Percentiles rank a stretch among this genome's conserved stretches.
Conservation (phyloP, 2,888 invertebrate species). For the Sceliomorpha sp. region DNA sequence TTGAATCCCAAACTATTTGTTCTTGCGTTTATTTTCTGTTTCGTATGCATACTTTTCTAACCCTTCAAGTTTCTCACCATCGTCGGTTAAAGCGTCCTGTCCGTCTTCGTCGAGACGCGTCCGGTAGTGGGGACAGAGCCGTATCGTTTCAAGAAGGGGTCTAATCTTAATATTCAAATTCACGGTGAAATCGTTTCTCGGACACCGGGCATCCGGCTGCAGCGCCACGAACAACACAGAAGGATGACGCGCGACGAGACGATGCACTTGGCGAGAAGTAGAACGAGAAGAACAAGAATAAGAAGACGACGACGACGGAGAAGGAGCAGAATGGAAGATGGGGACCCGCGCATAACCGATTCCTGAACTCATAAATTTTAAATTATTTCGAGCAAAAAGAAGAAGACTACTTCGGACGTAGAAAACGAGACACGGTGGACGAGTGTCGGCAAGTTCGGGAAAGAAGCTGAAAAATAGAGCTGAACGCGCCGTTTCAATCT, state of each 20-base stretch:
- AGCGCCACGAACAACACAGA: conserved; percentile 26
- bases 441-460: too few relatives aligned
- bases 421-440: too few relatives aligned
- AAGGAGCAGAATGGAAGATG: too few relatives aligned
- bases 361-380: conserved; percentile 78
- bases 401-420: too few relatives aligned
- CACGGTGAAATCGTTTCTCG: conserved; percentile 66
- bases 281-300: conserved; percentile 32
- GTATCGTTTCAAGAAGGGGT: conserved; percentile 59
- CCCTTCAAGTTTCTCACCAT: not conserved
- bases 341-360: too few relatives aligned
- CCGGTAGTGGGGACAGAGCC: conserved; percentile 12
- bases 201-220: conserved; percentile 49
- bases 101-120: conserved; percentile 21
- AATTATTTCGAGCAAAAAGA: conserved; percentile 75
- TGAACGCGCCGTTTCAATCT: too few relatives aligned
- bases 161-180: conserved; percentile 80
- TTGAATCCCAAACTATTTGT: too few relatives aligned
- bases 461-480: too few relatives aligned
- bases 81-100: conserved; percentile 14
- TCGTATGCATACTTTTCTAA: not conserved
- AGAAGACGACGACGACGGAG: too few relatives aligned
- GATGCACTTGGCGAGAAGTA: conserved; percentile 31
- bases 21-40: too few relatives aligned
- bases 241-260: conserved; percentile 48